Percentiles rank a stretch among this genome's conserved stretches.
These are phyloP conservation scores for Aquatica leii DNA, from an alignment of 2,888 invertebrate genomes.

Conservation along the genomic window DNA sequence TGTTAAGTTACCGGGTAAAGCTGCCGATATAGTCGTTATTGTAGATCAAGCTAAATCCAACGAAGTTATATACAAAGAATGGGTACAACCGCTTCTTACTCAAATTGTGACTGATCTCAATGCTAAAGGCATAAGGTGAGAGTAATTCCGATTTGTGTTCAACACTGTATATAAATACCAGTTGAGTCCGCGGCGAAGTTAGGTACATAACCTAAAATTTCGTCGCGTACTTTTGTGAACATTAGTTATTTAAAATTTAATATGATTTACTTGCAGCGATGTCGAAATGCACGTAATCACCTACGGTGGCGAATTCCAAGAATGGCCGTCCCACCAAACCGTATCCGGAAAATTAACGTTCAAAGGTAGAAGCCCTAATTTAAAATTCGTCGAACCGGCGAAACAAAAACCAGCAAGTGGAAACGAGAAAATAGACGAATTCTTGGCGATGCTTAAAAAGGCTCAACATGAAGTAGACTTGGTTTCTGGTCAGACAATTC, in stretches of 20 bases:
- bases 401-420: constrained; percentile 47
- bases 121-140: constrained; percentile 69
- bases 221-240: no score
- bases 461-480: constrained; percentile 53
- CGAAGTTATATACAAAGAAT: constrained; percentile 69
- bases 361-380: constrained; percentile 63
- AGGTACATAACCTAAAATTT: no score
- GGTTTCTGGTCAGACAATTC: constrained; percentile 41
- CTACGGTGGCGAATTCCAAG: constrained; percentile 64
- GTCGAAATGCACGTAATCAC: constrained; percentile 67
- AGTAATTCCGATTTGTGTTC: constrained; percentile 50
- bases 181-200: no score
- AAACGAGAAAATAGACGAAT: constrained; percentile 46
- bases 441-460: constrained; percentile 49
- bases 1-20: constrained; percentile 72
- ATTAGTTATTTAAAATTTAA: no score
- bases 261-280: constrained; percentile 60
- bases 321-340: constrained; percentile 68
- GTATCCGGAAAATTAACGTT: constrained; percentile 56
- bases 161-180: neutral
- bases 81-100: constrained; percentile 68
- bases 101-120: constrained; percentile 69
- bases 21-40: constrained; percentile 83
- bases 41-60: constrained; percentile 74
- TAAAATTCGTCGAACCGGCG: constrained; percentile 53